Percentiles rank a stretch among this genome's conserved stretches.
Conservation (phyloP, 2,888 invertebrate species). For the Hofmannophila pseudospretella region DNA sequence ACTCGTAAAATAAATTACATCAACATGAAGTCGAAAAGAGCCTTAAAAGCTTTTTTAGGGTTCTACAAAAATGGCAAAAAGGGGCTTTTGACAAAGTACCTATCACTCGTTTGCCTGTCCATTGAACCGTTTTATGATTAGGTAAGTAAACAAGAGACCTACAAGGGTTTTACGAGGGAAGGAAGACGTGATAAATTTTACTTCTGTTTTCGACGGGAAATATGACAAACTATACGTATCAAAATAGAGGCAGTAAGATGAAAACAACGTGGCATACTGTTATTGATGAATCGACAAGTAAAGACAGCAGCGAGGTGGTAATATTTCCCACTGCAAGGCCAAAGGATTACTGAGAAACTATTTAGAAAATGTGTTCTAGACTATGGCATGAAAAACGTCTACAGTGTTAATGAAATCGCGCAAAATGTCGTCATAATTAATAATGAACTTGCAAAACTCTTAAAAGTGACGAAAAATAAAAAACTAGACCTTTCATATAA, state of each 20-base stretch:
- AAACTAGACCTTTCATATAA: too few species aligned
- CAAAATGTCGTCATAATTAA: too few species aligned
- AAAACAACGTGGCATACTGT: not conserved
- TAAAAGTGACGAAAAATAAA: too few species aligned
- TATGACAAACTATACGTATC: not conserved
- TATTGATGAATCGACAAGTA: too few species aligned
- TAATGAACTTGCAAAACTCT: too few species aligned
- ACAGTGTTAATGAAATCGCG: too few species aligned
- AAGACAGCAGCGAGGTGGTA: too few species aligned
- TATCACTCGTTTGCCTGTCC: constrained; percentile 1
- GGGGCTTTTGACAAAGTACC: constrained; percentile 1
- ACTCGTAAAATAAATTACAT: constrained; percentile 43
- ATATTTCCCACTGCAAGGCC: too few species aligned
- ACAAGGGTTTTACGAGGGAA: constrained; percentile 3
- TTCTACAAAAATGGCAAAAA: constrained; percentile 2
- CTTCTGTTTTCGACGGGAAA: not conserved
- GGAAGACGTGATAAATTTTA: constrained; percentile 1
- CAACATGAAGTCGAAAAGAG: constrained; percentile 26
- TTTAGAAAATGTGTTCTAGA: too few species aligned
- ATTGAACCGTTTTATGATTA: constrained; percentile 4
- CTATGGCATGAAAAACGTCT: too few species aligned
- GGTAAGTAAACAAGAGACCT: constrained; percentile 4
- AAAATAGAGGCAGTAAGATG: too few species aligned
- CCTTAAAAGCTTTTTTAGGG: constrained; percentile 44
- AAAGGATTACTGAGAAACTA: too few species aligned